Evolutionary conservation across 2,113 vertebrate species (phyloP).

Genomic region (Shinisaurus crocodilurus): DNA sequence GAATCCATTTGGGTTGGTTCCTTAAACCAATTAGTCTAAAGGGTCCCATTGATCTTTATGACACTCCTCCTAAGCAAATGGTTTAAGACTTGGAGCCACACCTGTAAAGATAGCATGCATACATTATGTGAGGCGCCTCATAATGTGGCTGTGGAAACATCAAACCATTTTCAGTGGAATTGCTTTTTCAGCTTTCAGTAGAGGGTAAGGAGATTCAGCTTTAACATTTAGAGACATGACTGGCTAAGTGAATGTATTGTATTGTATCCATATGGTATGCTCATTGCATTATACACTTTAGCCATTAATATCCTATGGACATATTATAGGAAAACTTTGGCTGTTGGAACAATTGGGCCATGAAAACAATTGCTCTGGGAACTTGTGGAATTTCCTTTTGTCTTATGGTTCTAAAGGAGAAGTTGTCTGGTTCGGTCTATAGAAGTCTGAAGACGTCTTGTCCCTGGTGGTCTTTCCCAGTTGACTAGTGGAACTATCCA

Average conservation of each 20-base stretch:
- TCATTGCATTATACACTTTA: background rate
- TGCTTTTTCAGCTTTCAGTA: background rate
- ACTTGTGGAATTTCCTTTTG: background rate
- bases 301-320: background rate
- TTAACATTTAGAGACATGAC: background rate
- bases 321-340: background rate
- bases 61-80: too few species aligned
- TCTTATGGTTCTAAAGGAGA: background rate
- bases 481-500: fast-evolving
- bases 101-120: background rate
- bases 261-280: background rate
- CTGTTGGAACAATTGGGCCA: background rate
- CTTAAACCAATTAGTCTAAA: background rate
- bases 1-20: background rate
- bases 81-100: background rate
- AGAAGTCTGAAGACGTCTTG: background rate
- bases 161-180: background rate
- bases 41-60: background rate
- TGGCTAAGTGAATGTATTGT: background rate
- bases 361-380: background rate
- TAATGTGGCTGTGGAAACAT: background rate
- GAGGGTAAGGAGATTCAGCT: background rate
- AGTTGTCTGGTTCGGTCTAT: background rate
- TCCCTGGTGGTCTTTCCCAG: background rate
- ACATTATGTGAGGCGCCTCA: background rate